Conservation (phyloP, 1,140 invertebrate genomes). For the Drosophila sechellia region DNA sequence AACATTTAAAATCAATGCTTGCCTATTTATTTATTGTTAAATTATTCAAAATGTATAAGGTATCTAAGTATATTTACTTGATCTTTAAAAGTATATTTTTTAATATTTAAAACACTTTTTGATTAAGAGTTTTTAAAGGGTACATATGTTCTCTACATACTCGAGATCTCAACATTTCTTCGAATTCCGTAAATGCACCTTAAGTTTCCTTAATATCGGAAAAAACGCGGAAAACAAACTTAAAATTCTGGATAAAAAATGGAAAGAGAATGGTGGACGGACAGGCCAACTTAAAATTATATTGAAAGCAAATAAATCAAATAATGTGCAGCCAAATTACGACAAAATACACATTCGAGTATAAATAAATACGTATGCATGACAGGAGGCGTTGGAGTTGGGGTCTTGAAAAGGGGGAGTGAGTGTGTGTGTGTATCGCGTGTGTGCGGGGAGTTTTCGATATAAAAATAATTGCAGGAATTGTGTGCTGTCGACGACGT, state of each 20-base stretch:
- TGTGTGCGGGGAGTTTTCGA: slow-evolving; percentile 61
- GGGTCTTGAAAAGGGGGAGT: slow-evolving; percentile 6
- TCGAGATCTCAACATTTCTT: slow-evolving; percentile 26
- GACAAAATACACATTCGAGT: slow-evolving; percentile 67
- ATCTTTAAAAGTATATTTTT: not conserved
- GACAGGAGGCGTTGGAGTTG: slow-evolving; percentile 49
- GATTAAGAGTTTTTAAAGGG: not conserved
- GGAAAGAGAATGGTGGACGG: slow-evolving; percentile 36
- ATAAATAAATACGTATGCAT: slow-evolving; percentile 71
- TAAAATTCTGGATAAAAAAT: slow-evolving; percentile 64
- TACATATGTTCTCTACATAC: not conserved
- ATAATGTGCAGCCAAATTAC: slow-evolving; percentile 78
- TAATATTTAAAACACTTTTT: not conserved
- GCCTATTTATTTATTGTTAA: too few relatives aligned
- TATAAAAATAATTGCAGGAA: slow-evolving; percentile 83
- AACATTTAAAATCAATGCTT: not conserved
- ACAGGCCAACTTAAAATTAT: slow-evolving; percentile 57
- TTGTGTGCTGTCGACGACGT: slow-evolving; percentile 59
- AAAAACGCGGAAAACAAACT: slow-evolving; percentile 30
- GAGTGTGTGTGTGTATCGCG: slow-evolving; percentile 15
- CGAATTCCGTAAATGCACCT: slow-evolving; percentile 51
- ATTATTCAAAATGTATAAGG: too few relatives aligned
- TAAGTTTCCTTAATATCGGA: slow-evolving; percentile 42
- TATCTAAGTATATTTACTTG: too few relatives aligned
- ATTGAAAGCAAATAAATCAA: slow-evolving; percentile 80